Conservation (phyloP, 2,888 invertebrate species). For the Lepas anatifera region DNA sequence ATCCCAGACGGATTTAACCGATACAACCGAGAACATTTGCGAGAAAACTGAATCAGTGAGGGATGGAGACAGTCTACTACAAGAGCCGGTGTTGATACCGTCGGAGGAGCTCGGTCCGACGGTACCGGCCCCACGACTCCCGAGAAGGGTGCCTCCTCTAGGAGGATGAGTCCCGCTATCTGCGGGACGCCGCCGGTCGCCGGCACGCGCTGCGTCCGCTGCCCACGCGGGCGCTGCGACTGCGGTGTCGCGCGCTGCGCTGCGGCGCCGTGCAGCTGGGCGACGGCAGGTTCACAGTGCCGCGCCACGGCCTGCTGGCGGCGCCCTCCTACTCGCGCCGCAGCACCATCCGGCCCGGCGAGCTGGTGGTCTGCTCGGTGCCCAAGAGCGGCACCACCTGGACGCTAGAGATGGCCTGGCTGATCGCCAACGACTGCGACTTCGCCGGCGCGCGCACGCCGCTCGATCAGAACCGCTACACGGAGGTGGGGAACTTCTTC, state of each 20-base stretch:
- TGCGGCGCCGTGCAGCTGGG: neutral
- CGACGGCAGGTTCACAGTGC: neutral
- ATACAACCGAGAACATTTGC: no score
- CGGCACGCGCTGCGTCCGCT: neutral
- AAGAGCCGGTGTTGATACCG: no score
- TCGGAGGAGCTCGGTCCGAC: no score
- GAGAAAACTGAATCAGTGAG: no score
- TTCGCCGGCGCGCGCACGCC: neutral
- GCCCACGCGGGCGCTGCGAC: neutral
- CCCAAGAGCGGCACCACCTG: constrained; percentile 18
- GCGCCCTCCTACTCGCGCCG: neutral
- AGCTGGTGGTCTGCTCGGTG: constrained; percentile 22
- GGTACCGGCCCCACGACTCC: no score
- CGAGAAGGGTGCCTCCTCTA: no score
- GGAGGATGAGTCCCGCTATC: no score
- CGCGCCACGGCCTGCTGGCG: neutral
- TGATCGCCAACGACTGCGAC: constrained; percentile 5
- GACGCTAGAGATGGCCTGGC: constrained; percentile 9
- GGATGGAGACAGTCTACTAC: no score
- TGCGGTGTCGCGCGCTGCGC: neutral
- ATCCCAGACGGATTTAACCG: no score
- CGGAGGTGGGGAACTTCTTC: neutral
- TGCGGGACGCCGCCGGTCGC: constrained; percentile 1
- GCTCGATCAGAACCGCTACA: constrained; percentile 4
- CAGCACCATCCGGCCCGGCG: constrained; percentile 1